Evolutionary conservation across 1,140 invertebrate species (phyloP), one percentile per base, ranked within the genome.

Genomic region (Macrotrachela quadricornifera): DNA sequence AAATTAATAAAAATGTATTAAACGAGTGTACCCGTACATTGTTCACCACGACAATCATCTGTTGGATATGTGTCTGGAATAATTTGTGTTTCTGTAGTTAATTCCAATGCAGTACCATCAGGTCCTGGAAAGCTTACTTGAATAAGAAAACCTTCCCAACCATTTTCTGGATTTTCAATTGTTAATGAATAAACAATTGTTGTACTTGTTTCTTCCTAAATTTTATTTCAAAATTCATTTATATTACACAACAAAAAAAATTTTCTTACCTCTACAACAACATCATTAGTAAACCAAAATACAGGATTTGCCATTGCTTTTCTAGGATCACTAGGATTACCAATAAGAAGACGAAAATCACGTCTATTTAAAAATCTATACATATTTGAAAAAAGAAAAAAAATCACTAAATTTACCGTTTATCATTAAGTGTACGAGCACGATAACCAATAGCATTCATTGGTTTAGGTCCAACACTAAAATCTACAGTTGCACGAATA

Each of bases 81-180:
- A 40, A 66, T 61, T 47, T 61, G 50, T 3, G 57, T 56, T 52
- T 66, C 61, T 3, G 64, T 63, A n/a, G 64, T 66, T 46, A 64
- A 59, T 50, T 61, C 58, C 11, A 64, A 44, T 12, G 57, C 59
- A 16, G 57, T 53, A 42, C 56, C 59, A 16, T 56, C 57, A n/a
- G 60, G 45, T 44, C 63, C 63, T 4, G 51, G 47, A 55, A 62
- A 65, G 13, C 55, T 59, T 40, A 61, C 50, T 56, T 63, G 59
- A 38, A 63, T 61, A 43, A 63, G 62, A 53, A 62, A 63, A 0
- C 58, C 59, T 15, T 56, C 49, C 63, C 62, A 64, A 41, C 61
- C 62, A 12, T 53, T 48, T 8, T 17, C 38, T 17, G 63, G 62
- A 53, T 60, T 62, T 10, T 56, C 46, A 45, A 59, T 59, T 45